These are phyloP conservation scores for Norana najaformis DNA, from an alignment of 2,888 invertebrate genomes.

Conservation along the genomic window DNA sequence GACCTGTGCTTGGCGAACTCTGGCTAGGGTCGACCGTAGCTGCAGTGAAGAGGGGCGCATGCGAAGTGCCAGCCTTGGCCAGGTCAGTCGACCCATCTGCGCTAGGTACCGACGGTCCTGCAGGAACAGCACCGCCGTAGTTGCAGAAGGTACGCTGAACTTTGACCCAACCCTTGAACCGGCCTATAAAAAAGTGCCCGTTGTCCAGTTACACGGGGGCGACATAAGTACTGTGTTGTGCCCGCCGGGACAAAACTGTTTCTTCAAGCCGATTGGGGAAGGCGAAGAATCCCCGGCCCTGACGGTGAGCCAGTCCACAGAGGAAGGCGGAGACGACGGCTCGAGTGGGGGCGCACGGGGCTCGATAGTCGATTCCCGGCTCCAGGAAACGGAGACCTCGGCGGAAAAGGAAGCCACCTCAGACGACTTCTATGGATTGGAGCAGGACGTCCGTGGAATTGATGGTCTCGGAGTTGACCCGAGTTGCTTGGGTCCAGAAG, in stretches of 20 bases:
- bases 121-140: not conserved
- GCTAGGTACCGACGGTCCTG: not conserved
- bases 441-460: no score
- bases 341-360: not conserved
- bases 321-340: not conserved
- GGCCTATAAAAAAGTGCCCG: not conserved
- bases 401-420: not conserved
- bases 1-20: not conserved
- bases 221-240: not conserved
- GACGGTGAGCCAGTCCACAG: not conserved
- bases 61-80: not conserved
- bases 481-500: not conserved
- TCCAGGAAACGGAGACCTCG: not conserved
- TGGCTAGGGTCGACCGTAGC: not conserved
- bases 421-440: not conserved
- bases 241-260: not conserved
- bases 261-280: conserved; percentile 8
- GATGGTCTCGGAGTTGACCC: not conserved
- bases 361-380: not conserved
- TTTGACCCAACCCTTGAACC: not conserved
- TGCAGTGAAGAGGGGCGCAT: not conserved
- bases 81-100: not conserved
- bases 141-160: not conserved
- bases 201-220: not conserved
- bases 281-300: not conserved